Base-by-base conservation (phyloP, 2,113 vertebrate species). In the Agelaius tricolor region DNA sequence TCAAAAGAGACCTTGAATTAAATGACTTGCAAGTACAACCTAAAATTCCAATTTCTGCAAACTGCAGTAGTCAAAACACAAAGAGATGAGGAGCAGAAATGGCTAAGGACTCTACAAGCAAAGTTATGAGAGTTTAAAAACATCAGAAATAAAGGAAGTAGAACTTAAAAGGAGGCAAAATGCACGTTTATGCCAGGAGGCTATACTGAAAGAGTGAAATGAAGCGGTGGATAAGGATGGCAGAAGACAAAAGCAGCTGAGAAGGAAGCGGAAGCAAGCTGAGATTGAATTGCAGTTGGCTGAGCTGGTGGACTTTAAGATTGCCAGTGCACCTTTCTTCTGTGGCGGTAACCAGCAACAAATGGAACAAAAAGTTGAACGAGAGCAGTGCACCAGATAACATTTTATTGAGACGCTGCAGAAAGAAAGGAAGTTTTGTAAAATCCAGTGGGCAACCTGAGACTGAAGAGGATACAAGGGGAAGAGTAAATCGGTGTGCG, bases 401-500 rank as follows among this genome's bases (percentile, higher is more conserved):
- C 8, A 33, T 28, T 67, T 71, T 52, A 75, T 9, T 52, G 35
- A 55, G 31, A 74, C 5, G 11, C 35, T 24, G 37, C 11, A 58
- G 49, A 52, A 72, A 12, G 10, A 61, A 76, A 75, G 30, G 59
- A 69, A 0, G 3, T 20, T 72, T 68, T 15, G 8, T 41, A 92
- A 83, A 93, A 78, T 19, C 39, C 49, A 71, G 71, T 30, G 47
- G 2, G 1, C 6, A 62, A 63, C 26, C 26, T 13, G 21, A 81
- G 51, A 39, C 35, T 11, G 8, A 23, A 58, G 43, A 63, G 41
- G 30, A 39, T 15, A 54, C 62, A 63, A 35, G 15, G 19, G 43
- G 69, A 67, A 39, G 35, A 69, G 30, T 43, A 52, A 74, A 51
- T 6, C 0, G 3, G 12, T 2, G 3, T 18, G 12, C 0, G 28